Evolutionary conservation across 2,888 invertebrate species (phyloP).

Genomic region (Cepaea hortensis): DNA sequence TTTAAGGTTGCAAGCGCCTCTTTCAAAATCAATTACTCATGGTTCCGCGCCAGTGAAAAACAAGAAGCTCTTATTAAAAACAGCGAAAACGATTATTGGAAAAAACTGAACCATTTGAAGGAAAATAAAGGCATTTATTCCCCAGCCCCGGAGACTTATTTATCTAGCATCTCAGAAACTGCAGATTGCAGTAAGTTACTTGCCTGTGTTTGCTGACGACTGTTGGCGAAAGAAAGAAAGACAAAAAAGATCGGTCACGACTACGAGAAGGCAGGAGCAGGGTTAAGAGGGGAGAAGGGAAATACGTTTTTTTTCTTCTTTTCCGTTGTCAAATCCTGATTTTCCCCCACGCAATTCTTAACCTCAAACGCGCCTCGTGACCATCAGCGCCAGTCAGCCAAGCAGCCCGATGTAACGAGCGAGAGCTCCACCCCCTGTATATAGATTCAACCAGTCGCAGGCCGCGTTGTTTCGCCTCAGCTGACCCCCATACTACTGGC

Average conservation of each 20-base stretch:
- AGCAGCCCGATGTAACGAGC: slow-evolving; percentile 42
- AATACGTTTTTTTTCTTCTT: background rate
- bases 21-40: slow-evolving; percentile 26
- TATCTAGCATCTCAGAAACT: background rate
- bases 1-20: slow-evolving; percentile 29
- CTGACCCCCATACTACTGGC: slow-evolving; percentile 48
- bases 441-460: slow-evolving; percentile 46
- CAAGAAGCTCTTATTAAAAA: slow-evolving; percentile 20
- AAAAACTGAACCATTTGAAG: background rate
- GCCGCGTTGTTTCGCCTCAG: slow-evolving; percentile 44
- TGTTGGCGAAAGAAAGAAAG: background rate
- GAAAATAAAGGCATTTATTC: slow-evolving; percentile 9
- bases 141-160: background rate
- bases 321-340: background rate
- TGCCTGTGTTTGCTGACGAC: background rate
- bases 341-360: background rate
- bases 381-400: slow-evolving; percentile 8
- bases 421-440: slow-evolving; percentile 45
- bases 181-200: slow-evolving; percentile 3
- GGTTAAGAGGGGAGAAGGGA: background rate
- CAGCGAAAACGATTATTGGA: slow-evolving; percentile 19
- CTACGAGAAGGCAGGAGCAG: background rate
- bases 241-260: slow-evolving; percentile 10
- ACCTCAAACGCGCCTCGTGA: slow-evolving; percentile 32
- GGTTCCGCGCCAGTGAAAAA: slow-evolving; percentile 13